These are phyloP conservation scores for Sander lucioperca DNA, from an alignment of 2,113 vertebrate genomes.

Conservation along the genomic window DNA sequence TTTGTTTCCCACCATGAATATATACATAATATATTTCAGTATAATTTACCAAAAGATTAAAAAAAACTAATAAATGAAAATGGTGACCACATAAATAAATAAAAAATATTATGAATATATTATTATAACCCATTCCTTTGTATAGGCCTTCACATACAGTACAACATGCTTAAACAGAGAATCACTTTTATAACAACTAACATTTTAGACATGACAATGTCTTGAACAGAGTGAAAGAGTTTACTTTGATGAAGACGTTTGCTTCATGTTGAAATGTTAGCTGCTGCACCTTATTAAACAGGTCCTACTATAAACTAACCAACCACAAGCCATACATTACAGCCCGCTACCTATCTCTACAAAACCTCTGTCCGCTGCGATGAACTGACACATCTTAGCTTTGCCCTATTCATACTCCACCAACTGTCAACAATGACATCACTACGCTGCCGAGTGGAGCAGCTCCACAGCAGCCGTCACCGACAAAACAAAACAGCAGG, in stretches of 20 bases:
- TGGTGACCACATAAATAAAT: not conserved
- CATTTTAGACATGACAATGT: not conserved
- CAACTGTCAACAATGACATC: slow-evolving; percentile 63
- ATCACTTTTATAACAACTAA: not conserved
- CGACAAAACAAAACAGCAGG: slow-evolving; percentile 56
- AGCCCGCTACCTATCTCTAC: not conserved
- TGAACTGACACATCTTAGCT: not conserved
- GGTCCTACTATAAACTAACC: not conserved
- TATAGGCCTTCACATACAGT: not conserved
- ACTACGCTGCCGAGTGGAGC: slow-evolving; percentile 11
- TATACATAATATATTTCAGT: not conserved
- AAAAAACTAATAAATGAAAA: not conserved
- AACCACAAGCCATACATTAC: not conserved
- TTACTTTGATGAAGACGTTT: not conserved
- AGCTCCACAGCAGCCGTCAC: slow-evolving; percentile 50
- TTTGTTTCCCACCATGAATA: not conserved
- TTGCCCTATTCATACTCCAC: slow-evolving; percentile 31
- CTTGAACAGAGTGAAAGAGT: not conserved
- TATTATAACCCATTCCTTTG: too few relatives aligned
- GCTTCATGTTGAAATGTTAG: not conserved
- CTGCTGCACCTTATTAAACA: slow-evolving; percentile 12
- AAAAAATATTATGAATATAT: too few relatives aligned
- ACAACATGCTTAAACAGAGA: not conserved
- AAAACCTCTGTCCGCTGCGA: not conserved
- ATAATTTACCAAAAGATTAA: not conserved